A percentile compares a stretch with the other conserved stretches of the same genome.
Conservation (phyloP, 2,888 invertebrate genomes). For the Flexamia atlantica region DNA sequence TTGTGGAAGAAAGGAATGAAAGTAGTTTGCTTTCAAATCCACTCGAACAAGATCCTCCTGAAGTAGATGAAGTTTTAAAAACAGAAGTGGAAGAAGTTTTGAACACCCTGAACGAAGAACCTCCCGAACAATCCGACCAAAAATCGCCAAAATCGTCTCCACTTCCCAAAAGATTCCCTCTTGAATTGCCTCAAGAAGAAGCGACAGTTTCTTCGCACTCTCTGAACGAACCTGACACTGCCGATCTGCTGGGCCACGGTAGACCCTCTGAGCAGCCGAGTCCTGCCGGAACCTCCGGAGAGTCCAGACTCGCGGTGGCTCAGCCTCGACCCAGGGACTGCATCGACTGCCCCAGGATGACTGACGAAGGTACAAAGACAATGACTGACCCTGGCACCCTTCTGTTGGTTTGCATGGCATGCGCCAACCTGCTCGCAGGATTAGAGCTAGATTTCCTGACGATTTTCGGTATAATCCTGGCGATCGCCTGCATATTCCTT, state of each 20-base stretch:
- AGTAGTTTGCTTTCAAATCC: background rate
- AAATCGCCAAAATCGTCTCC: background rate
- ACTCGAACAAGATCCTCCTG: background rate
- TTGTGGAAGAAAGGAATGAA: background rate
- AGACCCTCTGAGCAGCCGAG: background rate
- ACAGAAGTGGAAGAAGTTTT: conserved; percentile 5
- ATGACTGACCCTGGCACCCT: conserved; percentile 71
- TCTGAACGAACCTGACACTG: background rate
- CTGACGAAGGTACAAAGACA: conserved; percentile 63
- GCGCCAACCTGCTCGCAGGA: conserved; percentile 83
- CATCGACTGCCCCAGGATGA: conserved; percentile 55
- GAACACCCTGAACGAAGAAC: background rate
- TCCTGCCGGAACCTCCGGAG: conserved; percentile 10
- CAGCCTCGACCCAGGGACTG: conserved; percentile 9
- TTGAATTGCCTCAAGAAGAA: conserved; percentile 7
- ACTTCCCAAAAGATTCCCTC: conserved; percentile 23
- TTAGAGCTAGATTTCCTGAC: conserved; percentile 87
- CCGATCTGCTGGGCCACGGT: background rate
- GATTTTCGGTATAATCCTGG: conserved; percentile 85
- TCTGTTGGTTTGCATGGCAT: conserved; percentile 85
- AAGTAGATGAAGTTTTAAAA: background rate
- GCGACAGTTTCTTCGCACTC: conserved; percentile 8
- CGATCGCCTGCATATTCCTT: conserved; percentile 85
- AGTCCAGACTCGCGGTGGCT: background rate
- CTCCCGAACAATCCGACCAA: background rate